A percentile compares a stretch with the other conserved stretches of the same genome.
phyloP scores from a whole-genome alignment of 64 coral and sea anemone genomes.

The Catalaphyllia jardinei region DNA sequence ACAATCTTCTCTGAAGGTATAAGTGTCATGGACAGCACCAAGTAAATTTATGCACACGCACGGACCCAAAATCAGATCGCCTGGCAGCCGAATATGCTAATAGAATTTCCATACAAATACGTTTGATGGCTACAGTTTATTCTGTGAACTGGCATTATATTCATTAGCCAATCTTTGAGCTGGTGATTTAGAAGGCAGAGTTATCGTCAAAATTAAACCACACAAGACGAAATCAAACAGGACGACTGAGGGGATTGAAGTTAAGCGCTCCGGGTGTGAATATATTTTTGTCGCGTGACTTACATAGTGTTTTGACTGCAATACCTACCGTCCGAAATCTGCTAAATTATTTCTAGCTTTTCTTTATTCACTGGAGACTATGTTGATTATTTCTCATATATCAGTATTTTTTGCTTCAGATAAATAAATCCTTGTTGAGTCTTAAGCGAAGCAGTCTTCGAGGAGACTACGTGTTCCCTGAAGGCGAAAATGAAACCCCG shows the following conservation, averaged over 20 bases:
- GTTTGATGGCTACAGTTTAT: neutral
- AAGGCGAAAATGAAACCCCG: conserved; percentile 33
- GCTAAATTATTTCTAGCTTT: neutral
- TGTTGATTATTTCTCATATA: neutral
- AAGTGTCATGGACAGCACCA: too few relatives aligned
- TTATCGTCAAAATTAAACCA: neutral
- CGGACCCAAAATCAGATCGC: neutral
- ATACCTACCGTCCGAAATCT: neutral
- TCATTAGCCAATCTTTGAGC: neutral
- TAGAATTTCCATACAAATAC: neutral
- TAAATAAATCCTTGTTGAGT: neutral
- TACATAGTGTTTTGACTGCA: conserved; percentile 6
- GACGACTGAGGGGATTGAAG: neutral
- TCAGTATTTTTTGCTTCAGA: neutral
- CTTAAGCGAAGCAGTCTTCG: neutral
- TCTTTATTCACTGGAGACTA: neutral
- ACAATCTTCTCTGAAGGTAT: too few relatives aligned
- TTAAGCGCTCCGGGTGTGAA: neutral
- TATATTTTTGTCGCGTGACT: conserved; percentile 16
- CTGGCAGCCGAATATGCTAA: neutral
- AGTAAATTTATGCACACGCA: neutral
- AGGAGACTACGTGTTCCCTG: neutral
- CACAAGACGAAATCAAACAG: neutral
- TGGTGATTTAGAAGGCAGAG: neutral
- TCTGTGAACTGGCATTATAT: neutral